Conservation (phyloP, 2,113 vertebrate genomes). For the Hydrolagus affinis region DNA sequence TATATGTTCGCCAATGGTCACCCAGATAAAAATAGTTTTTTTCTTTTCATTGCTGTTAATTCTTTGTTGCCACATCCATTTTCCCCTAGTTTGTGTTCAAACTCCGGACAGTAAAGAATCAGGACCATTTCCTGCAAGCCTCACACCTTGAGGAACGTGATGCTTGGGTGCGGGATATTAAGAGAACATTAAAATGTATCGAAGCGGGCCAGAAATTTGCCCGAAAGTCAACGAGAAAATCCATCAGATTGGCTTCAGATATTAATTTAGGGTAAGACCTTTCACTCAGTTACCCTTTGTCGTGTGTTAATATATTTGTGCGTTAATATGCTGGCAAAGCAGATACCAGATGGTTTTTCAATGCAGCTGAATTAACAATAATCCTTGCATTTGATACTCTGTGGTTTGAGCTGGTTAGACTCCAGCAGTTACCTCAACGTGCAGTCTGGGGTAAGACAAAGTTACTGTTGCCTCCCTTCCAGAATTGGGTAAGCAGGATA, state of each 20-base stretch:
- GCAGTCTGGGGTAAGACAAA: no score
- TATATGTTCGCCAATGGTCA: no score
- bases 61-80: slow-evolving; percentile 11
- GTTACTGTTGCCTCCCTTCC: no score
- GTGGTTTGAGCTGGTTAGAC: no score
- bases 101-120: slow-evolving; percentile 71
- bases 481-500: no score
- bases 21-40: no score
- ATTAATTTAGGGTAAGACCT: slow-evolving; percentile 73
- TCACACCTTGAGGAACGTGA: slow-evolving; percentile 84
- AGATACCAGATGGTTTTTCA: neutral
- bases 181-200: slow-evolving; percentile 67
- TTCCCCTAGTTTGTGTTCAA: slow-evolving; percentile 81
- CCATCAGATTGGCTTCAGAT: slow-evolving; percentile 76
- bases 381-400: no score
- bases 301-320: neutral
- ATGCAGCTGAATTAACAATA: neutral
- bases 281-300: neutral
- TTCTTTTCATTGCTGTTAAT: neutral
- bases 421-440: no score
- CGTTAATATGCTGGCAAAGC: slow-evolving; percentile 3
- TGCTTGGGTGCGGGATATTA: slow-evolving; percentile 83
- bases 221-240: slow-evolving; percentile 82
- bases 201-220: slow-evolving; percentile 79
- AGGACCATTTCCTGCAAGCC: slow-evolving; percentile 92